Evolutionary conservation across 2,888 invertebrate species (phyloP).

Genomic region (Ophion costatus): DNA sequence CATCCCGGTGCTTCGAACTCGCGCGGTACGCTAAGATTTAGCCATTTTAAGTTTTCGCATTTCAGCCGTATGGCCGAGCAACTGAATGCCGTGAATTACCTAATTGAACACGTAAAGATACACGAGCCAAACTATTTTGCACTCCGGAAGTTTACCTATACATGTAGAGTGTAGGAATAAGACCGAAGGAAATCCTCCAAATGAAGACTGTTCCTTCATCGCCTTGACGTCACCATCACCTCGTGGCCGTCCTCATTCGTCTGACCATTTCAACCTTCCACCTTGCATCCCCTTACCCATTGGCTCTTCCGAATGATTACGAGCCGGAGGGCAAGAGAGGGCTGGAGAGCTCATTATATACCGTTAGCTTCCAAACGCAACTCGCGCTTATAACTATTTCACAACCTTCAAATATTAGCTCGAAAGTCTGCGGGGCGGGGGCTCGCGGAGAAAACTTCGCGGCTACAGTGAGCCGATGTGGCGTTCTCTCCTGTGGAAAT

Average conservation of each 20-base stretch:
- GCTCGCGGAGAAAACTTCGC: constrained; percentile 22
- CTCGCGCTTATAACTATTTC: constrained; percentile 72
- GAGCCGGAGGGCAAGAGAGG: constrained; percentile 65
- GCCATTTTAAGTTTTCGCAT: constrained; percentile 22
- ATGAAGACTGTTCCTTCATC: constrained; percentile 35
- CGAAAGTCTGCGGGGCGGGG: constrained; percentile 56
- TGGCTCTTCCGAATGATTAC: constrained; percentile 72
- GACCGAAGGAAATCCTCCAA: neutral
- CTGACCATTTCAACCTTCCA: constrained; percentile 29
- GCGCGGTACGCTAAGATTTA: constrained; percentile 36
- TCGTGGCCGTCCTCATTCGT: neutral
- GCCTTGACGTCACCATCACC: neutral
- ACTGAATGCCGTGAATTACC: neutral
- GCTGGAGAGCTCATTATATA: constrained; percentile 71
- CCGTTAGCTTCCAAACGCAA: constrained; percentile 39
- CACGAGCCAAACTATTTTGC: neutral
- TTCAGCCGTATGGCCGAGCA: constrained; percentile 7
- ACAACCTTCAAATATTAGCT: constrained; percentile 78
- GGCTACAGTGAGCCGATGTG: constrained; percentile 9
- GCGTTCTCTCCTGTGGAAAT: constrained; percentile 22
- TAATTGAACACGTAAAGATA: neutral
- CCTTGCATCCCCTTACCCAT: constrained; percentile 25
- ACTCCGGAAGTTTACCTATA: too few species aligned
- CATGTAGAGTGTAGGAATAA: constrained; percentile 21
- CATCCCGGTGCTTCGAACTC: neutral